phyloP scores from a whole-genome alignment of 2,797 vertebrate genomes.

The Acanthurus lineatus region DNA sequence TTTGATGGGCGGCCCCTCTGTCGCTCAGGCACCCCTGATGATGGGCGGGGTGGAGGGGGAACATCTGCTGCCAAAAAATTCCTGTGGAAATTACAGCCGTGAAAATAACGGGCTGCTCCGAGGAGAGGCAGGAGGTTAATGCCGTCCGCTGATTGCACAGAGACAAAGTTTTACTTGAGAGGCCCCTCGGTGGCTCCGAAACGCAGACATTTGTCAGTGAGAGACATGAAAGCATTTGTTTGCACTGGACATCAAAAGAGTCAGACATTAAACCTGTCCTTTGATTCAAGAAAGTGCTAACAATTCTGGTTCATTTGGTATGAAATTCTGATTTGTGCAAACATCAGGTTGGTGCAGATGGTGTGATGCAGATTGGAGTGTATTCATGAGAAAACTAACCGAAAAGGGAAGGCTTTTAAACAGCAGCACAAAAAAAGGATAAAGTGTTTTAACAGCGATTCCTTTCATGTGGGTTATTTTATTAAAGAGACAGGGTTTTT shows the following conservation, averaged over 20 bases:
- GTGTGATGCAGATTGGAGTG: neutral
- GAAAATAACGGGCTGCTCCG: slow-evolving; percentile 40
- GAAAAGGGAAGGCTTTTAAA: neutral
- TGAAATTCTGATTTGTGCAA: slow-evolving; percentile 1
- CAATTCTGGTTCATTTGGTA: neutral
- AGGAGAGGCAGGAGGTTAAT: slow-evolving; percentile 54
- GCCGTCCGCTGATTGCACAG: slow-evolving; percentile 35
- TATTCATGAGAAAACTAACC: neutral
- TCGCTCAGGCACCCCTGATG: slow-evolving; percentile 42
- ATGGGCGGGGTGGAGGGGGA: slow-evolving; percentile 55
- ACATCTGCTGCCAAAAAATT: slow-evolving; percentile 76
- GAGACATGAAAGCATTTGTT: slow-evolving; percentile 7
- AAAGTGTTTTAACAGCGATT: neutral
- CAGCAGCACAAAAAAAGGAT: neutral
- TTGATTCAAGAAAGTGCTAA: neutral
- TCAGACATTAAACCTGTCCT: slow-evolving; percentile 3
- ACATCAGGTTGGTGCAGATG: neutral
- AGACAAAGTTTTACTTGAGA: slow-evolving; percentile 33
- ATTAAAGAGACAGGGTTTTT: no score
- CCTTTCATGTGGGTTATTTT: no score
- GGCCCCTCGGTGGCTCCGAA: slow-evolving; percentile 12
- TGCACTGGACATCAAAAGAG: neutral
- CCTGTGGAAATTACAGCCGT: slow-evolving; percentile 40
- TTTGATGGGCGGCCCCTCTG: slow-evolving; percentile 79
- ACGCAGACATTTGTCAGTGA: slow-evolving; percentile 16